Conservation (phyloP, 2,113 vertebrate genomes). For the Engystomops pustulosus region DNA sequence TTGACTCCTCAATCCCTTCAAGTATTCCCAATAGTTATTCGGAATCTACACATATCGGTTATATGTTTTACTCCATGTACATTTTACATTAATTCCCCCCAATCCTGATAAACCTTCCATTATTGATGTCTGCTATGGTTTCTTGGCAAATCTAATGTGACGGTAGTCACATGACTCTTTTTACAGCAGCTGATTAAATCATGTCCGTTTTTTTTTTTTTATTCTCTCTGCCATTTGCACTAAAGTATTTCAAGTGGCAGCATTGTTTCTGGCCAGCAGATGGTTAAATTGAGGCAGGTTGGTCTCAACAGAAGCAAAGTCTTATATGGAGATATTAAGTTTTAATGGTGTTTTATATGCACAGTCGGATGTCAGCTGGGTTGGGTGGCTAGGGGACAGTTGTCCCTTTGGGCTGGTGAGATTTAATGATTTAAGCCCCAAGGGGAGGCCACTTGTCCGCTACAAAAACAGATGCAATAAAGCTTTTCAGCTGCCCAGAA, state of each 20-base stretch:
- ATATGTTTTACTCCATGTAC: too few species aligned
- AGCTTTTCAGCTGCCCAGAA: slow-evolving; percentile 36
- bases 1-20: too few species aligned
- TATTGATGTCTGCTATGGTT: too few species aligned
- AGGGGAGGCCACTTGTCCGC: slow-evolving; percentile 20
- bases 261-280: slow-evolving; percentile 19
- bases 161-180: neutral
- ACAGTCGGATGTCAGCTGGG: slow-evolving; percentile 41
- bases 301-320: neutral
- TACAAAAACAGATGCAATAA: slow-evolving; percentile 37
- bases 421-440: slow-evolving; percentile 39
- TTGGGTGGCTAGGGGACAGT: slow-evolving; percentile 33
- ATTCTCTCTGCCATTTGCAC: neutral
- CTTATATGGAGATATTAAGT: neutral
- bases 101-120: too few species aligned
- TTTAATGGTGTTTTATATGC: slow-evolving; percentile 26
- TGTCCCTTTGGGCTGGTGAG: slow-evolving; percentile 31
- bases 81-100: too few species aligned
- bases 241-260: neutral
- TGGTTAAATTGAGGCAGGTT: neutral
- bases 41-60: too few species aligned
- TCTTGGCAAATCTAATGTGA: neutral
- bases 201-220: neutral
- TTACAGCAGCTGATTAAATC: neutral
- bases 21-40: too few species aligned